Evolutionary conservation across 2,113 vertebrate species (phyloP).

Genomic region (Rissa tridactyla): DNA sequence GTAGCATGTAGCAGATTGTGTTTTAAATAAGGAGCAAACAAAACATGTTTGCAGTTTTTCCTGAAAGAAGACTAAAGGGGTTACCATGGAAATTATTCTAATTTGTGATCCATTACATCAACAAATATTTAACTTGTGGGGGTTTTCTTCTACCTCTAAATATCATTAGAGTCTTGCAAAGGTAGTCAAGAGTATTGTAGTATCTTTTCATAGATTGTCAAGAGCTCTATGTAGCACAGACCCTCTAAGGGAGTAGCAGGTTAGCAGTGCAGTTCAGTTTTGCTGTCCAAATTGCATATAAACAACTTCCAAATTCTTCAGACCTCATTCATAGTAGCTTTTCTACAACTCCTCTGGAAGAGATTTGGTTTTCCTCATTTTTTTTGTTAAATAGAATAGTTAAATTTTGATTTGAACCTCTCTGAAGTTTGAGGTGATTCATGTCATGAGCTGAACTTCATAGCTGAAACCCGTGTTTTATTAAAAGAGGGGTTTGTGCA

Average conservation of each 20-base stretch:
- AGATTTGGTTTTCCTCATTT: neutral
- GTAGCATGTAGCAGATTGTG: constrained; percentile 34
- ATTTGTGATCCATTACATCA: constrained; percentile 8
- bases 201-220: neutral
- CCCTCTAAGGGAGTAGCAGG: neutral
- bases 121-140: constrained; percentile 28
- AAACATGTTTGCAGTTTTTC: neutral
- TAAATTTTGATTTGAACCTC: neutral
- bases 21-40: neutral
- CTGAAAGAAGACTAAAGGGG: neutral
- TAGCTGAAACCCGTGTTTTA: neutral
- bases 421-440: neutral
- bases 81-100: constrained; percentile 64
- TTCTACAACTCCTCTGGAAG: neutral
- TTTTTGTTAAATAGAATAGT: neutral
- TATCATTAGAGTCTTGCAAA: neutral
- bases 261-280: neutral
- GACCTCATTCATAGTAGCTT: neutral
- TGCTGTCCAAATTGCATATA: neutral
- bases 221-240: neutral
- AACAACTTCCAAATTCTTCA: neutral
- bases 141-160: neutral
- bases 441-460: fast-evolving
- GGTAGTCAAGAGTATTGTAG: neutral
- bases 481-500: neutral